phyloP scores from a whole-genome alignment of 2,113 vertebrate species.

The Polypterus bichir region DNA sequence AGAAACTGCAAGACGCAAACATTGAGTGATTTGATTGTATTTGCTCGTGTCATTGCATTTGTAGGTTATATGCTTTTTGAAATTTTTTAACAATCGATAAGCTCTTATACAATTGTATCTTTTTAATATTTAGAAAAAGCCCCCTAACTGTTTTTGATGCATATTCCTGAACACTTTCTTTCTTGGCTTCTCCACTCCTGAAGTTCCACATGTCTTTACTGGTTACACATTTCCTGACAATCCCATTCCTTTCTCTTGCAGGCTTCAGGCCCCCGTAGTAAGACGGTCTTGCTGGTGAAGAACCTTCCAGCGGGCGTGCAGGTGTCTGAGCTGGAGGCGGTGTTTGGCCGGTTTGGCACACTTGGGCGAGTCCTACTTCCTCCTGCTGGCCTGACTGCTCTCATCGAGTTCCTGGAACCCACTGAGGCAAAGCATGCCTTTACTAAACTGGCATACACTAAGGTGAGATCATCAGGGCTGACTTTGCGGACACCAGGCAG shows the following conservation, averaged over 20 bases:
- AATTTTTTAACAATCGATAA: too few species aligned
- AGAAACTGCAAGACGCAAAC: too few species aligned
- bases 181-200: background rate
- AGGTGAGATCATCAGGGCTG: conserved; percentile 40
- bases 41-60: too few species aligned
- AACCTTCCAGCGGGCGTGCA: conserved; percentile 70
- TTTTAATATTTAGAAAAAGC: too few species aligned
- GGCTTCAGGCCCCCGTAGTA: conserved; percentile 71
- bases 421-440: conserved; percentile 82
- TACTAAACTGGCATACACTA: conserved; percentile 78
- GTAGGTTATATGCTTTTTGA: too few species aligned
- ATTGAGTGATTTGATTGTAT: too few species aligned
- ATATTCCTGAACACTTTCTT: background rate
- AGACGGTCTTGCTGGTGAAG: conserved; percentile 77
- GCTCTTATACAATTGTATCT: too few species aligned
- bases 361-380: conserved; percentile 81
- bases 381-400: conserved; percentile 70
- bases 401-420: conserved; percentile 82
- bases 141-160: too few species aligned
- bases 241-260: conserved; percentile 18
- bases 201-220: background rate
- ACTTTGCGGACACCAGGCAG: too few species aligned
- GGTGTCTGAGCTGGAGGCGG: conserved; percentile 47
- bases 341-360: conserved; percentile 63
- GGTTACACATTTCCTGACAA: background rate